Base-by-base conservation (phyloP, 2,113 vertebrate species). In the Chaetodon auriga region DNA sequence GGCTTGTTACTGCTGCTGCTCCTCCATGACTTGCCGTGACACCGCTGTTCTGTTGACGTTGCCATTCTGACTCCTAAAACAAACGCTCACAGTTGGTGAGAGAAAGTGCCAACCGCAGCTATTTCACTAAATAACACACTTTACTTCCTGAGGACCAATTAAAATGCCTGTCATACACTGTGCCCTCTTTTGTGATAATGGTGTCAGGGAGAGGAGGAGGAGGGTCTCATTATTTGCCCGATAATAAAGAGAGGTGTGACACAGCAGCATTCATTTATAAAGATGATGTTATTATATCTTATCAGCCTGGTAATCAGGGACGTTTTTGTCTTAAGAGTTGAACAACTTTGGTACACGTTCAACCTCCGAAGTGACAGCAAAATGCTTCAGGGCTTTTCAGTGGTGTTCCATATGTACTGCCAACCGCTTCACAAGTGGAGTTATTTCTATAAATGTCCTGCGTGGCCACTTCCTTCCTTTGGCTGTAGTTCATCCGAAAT, bases 61-160 rank as follows among this genome's bases (percentile, higher is more conserved):
- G 83, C 68, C 78, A n/a, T 76, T 76, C 72, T 72, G 60, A 69
- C 65, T 71, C 23, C 58, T 68, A 30, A 80, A 82, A 83, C 58
- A 76, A 73, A 81, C 30, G 10, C 35, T 74, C 38, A 16, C 55
- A 58, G 23, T 63, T 46, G 45, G 78, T 1, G 36, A 14, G 30
- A 69, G 78, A 85, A 82, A 90, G 72, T 85, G 73, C 48, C 43
- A 58, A 78, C 66, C 2, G 14, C 80, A 81, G 81, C 82, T 60
- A 7, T 69, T 88, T 43, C 18, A 41, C 38, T 43, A 63, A 78
- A 86, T 49, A 82, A 73, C 73, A 49, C 38, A 61, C 70, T 70
- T 36, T 25, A 21, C 74, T 79, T 76, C 18, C 48, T 46, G 68
- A 53, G 66, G 3, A 16, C 69, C 55, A 85, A 81, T 88, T 83